These are phyloP conservation scores for Numenius arquata DNA, from an alignment of 2,113 vertebrate species.

Conservation along the genomic window DNA sequence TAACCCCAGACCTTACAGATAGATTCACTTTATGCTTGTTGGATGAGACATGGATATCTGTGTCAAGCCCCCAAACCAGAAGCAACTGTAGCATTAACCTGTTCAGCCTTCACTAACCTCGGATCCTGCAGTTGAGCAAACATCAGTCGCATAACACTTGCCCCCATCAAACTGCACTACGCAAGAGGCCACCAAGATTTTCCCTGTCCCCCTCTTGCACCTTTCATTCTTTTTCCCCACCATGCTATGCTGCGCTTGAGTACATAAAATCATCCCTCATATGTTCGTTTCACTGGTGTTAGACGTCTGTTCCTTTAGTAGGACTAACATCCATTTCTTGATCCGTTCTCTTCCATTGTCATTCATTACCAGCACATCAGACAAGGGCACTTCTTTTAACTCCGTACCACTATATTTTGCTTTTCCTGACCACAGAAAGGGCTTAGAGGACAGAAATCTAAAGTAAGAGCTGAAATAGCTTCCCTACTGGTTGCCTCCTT, in stretches of 20 bases:
- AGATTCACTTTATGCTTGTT: background rate
- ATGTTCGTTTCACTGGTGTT: background rate
- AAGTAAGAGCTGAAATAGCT: background rate
- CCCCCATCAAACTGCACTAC: background rate
- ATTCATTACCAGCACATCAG: background rate
- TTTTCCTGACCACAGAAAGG: background rate
- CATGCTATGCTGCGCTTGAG: background rate
- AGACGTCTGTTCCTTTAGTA: background rate
- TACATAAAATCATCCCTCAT: background rate
- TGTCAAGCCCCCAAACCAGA: background rate
- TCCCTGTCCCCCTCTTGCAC: background rate
- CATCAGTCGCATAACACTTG: accelerated
- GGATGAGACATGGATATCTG: background rate
- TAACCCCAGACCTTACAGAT: background rate
- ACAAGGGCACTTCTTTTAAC: background rate
- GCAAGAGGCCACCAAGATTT: background rate
- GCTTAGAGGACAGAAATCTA: background rate
- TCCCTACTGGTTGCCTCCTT: background rate
- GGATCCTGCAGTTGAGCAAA: background rate
- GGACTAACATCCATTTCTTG: background rate
- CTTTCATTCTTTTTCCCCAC: background rate
- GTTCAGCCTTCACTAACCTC: background rate
- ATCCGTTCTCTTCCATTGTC: background rate
- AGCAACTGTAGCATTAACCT: background rate
- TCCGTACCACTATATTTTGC: background rate